Conservation (phyloP, 53 echinoderm and acorn worm species). For the Actinopyga echinites region DNA sequence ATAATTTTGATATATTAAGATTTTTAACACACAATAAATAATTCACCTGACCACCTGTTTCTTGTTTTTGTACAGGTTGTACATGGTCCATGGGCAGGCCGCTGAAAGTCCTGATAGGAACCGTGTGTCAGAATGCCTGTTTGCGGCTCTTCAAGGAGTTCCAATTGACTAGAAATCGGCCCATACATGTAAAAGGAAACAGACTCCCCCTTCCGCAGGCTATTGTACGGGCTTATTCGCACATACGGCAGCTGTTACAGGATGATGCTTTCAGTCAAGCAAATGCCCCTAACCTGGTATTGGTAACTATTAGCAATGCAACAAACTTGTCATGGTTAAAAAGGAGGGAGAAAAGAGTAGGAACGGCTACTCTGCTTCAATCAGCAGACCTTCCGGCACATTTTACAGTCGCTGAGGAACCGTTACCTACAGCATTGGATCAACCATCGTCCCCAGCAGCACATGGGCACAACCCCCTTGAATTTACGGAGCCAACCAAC, state of each 20-base stretch:
- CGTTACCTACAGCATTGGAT: background rate
- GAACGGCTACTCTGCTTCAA: conserved; percentile 16
- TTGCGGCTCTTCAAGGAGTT: conserved; percentile 26
- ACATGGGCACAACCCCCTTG: conserved; percentile 14
- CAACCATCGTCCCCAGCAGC: conserved; percentile 16
- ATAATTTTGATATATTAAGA: too few relatives aligned
- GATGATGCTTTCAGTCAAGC: background rate
- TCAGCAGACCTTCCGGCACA: background rate
- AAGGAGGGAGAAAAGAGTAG: conserved; percentile 11
- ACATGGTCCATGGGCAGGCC: conserved; percentile 45
- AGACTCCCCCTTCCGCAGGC: conserved; percentile 38
- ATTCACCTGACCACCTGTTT: background rate
- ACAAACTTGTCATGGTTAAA: conserved; percentile 35
- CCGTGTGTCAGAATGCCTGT: conserved; percentile 43
- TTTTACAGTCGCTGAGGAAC: background rate
- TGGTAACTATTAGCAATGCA: conserved; percentile 46
- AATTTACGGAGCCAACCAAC: conserved; percentile 30
- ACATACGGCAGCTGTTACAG: conserved; percentile 42
- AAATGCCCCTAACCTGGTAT: conserved; percentile 4
- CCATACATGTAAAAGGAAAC: conserved; percentile 14
- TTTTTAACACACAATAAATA: background rate
- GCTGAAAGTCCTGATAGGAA: conserved; percentile 33
- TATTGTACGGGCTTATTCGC: conserved; percentile 41
- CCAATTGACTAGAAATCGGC: background rate
- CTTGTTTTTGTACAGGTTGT: conserved; percentile 34